Evolutionary conservation across 2,797 vertebrate genomes (phyloP), one percentile per base, ranked within the genome.

Genomic region (Acomys russatus): DNA sequence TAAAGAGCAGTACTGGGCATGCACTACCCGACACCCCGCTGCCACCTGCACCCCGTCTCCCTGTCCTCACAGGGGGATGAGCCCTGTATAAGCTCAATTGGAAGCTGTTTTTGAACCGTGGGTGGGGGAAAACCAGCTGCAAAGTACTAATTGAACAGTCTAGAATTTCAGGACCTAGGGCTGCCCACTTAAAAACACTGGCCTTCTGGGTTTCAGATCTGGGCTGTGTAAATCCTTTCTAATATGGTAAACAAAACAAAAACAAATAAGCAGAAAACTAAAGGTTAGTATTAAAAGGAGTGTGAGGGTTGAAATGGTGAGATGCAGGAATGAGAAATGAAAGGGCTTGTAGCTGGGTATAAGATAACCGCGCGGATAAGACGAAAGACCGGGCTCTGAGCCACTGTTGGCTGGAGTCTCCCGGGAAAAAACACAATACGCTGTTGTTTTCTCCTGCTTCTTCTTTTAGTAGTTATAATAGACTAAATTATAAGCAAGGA

Each of bases 21-120:
- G 63, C 5, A 33, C 63, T 18, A 6, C 9, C 4, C n/a, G 54
- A 30, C 87, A 64, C 9, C 6, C 1, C 0, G 2, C 11, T 44
- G 54, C 63, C 10, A 35, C 15, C 7, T 22, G 8, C 10, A 54
- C 38, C 9, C 35, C 28, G 33, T 30, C 9, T 23, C 4, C 8
- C 35, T 9, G 30, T 20, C 20, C 76, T 74, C 28, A 28, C 38
- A 8, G 38, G 66, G 66, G 64, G 30, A 25, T 14, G 17, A 92
- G 28, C 1, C 80, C 82, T 83, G 11, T 38, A 22, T 35, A 14
- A 85, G 14, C 33, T 51, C 14, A 30, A 3, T 61, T 66, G 44
- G 44, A 88, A 54, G 35, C 4, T 59, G 25, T 80, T 79, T 94
- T 85, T 64, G 44, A 88, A 56, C 61, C 44, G 30, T 2, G 25